Evolutionary conservation across 2,888 invertebrate species (phyloP).

Genomic region (Cataglyphis albicans): DNA sequence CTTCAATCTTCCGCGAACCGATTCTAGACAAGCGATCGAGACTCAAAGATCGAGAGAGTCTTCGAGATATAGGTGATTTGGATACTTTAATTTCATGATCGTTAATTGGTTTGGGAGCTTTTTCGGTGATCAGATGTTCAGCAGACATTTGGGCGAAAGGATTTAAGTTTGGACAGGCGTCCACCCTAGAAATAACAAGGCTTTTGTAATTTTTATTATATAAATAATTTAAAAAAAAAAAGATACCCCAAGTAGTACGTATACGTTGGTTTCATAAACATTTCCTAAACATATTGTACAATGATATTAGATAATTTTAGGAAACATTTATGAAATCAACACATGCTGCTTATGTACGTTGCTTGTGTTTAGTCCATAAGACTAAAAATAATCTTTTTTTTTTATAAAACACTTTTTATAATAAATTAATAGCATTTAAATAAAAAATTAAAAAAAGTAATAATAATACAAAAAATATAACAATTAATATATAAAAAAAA

Average conservation of each 20-base stretch:
- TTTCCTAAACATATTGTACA: too few species aligned
- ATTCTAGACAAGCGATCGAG: conserved; percentile 26
- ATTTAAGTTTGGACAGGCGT: conserved; percentile 80
- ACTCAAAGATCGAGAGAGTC: conserved; percentile 56
- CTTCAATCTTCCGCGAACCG: neutral
- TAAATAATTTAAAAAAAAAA: neutral
- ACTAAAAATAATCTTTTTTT: neutral
- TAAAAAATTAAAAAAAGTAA: neutral
- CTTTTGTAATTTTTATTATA: neutral
- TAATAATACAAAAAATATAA: neutral
- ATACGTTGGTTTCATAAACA: too few species aligned
- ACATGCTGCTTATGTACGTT: too few species aligned
- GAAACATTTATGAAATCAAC: too few species aligned
- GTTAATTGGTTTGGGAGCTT: neutral
- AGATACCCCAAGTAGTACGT: too few species aligned
- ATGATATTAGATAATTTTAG: too few species aligned
- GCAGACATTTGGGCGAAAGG: conserved; percentile 63
- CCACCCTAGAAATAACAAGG: conserved; percentile 73
- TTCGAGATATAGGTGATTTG: neutral
- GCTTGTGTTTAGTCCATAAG: neutral
- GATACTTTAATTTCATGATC: neutral
- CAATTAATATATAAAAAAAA: conserved; percentile 11
- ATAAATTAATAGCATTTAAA: neutral
- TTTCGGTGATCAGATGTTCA: conserved; percentile 11
- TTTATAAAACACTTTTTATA: neutral